phyloP scores from a whole-genome alignment of 2,888 invertebrate species.

The Drosophila yooni region DNA sequence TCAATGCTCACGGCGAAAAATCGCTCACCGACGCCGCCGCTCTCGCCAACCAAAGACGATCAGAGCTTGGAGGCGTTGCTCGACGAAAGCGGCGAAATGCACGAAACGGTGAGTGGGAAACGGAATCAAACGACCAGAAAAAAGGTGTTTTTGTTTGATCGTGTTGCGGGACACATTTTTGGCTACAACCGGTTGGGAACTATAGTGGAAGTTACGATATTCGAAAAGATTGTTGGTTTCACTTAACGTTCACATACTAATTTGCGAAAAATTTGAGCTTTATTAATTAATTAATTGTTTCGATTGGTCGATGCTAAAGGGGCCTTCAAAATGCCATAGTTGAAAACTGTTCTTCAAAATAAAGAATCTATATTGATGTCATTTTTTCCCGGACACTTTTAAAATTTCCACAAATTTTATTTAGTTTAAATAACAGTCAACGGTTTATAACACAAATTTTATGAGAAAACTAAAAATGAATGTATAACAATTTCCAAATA shows the following conservation, averaged over 20 bases:
- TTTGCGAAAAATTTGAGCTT: background rate
- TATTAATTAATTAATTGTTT: background rate
- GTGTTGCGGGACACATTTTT: background rate
- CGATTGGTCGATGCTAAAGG: too few relatives aligned
- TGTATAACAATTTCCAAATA: too few relatives aligned
- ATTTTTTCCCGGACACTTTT: too few relatives aligned
- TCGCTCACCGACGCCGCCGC: conserved; percentile 84
- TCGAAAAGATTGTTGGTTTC: background rate
- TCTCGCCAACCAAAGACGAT: conserved; percentile 81
- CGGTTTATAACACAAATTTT: too few relatives aligned
- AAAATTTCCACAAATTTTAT: too few relatives aligned
- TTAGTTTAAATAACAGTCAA: too few relatives aligned
- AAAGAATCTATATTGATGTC: too few relatives aligned
- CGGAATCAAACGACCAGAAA: background rate
- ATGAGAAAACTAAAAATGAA: too few relatives aligned
- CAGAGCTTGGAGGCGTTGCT: conserved; percentile 83
- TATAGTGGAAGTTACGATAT: background rate
- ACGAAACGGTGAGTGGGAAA: conserved; percentile 83
- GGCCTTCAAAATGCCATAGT: too few relatives aligned
- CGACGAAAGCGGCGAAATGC: conserved; percentile 84
- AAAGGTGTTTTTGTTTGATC: background rate
- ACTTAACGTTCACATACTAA: background rate
- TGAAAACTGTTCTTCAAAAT: too few relatives aligned
- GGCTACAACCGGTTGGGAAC: background rate
- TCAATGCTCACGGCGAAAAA: conserved; percentile 78